Base-by-base conservation (phyloP, 2,797 vertebrate species). In the Threskiornis aethiopicus region DNA sequence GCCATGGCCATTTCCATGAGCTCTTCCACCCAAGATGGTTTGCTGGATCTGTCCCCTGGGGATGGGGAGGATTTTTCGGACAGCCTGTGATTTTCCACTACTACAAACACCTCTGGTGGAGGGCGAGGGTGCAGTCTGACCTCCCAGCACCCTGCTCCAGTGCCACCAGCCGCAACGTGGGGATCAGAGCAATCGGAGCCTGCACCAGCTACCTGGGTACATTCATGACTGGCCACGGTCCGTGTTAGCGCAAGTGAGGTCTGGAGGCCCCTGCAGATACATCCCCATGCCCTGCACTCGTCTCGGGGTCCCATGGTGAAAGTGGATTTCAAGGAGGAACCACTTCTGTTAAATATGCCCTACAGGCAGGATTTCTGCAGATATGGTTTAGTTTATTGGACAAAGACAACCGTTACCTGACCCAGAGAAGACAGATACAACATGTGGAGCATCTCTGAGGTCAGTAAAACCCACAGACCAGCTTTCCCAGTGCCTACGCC, bases 371-470 rank as follows among this genome's bases (percentile, higher is more conserved):
- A 19, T 14, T 42, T 28, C 42, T 47, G 46, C 24, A 17, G 55
- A 7, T 25, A 15, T 1, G 25, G 7, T 18, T 10, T 16, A 19
- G 5, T 22, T 44, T 35, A 3, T 3, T 0, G 0, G 24, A 31
- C 46, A 49, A 37, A 55, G 18, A 51, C 25, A 41, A 28, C 35
- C 3, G 7, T 15, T 9, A 15, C 66, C 3, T 0, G 10, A 21
- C 8, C 39, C 55, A 33, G 33, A 66, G 44, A n/a, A 19, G 25
- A 22, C 29, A 18, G 59, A 52, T 16, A 25, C 31, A n/a, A 71
- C 18, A 13, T 2, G 25, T 19, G 41, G 46, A 59, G 13, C 33
- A 49, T 18, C 78, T 37, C 59, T 55, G 59, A 29, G 49, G 42
- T 46, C 75, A 14, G 26, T 42, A 14, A 22, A 35, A n/a, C 22